These are phyloP conservation scores for Torymus tubicola DNA, from an alignment of 2,888 invertebrate species.

Conservation along the genomic window DNA sequence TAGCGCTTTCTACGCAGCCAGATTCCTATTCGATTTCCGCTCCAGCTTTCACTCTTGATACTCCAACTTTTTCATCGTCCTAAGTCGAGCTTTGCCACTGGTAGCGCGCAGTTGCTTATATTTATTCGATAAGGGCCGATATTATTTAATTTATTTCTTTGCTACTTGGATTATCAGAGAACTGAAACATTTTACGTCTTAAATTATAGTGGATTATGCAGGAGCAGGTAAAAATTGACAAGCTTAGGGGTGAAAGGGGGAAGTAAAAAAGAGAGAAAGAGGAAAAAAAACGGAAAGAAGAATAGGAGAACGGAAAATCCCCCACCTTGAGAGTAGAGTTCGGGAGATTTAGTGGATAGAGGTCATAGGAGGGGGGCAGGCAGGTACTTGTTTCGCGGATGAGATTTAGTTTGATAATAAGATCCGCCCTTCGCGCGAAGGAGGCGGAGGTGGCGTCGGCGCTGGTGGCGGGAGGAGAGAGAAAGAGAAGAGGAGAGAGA, in stretches of 20 bases:
- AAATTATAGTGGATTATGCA: too few relatives aligned
- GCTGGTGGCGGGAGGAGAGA: conserved; percentile 54
- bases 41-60: neutral
- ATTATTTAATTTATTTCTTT: too few relatives aligned
- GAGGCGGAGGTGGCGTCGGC: conserved; percentile 53
- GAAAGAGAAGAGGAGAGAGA: conserved; percentile 33
- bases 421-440: conserved; percentile 66
- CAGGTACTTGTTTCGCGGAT: conserved; percentile 70
- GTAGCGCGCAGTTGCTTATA: neutral
- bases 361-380: conserved; percentile 57
- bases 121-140: neutral
- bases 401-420: conserved; percentile 75
- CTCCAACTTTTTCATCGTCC: neutral
- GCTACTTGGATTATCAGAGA: too few relatives aligned
- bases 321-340: neutral
- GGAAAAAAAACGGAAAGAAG: neutral
- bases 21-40: conserved; percentile 35
- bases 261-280: conserved; percentile 11
- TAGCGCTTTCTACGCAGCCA: conserved; percentile 7
- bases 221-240: too few relatives aligned
- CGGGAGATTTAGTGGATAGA: conserved; percentile 26
- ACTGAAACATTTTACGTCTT: too few relatives aligned
- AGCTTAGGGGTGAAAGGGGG: conserved; percentile 18
- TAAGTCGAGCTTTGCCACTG: too few relatives aligned
- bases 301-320: conserved; percentile 37